phyloP scores from a whole-genome alignment of 2,888 invertebrate species.

The Eupithecia centaureata region DNA sequence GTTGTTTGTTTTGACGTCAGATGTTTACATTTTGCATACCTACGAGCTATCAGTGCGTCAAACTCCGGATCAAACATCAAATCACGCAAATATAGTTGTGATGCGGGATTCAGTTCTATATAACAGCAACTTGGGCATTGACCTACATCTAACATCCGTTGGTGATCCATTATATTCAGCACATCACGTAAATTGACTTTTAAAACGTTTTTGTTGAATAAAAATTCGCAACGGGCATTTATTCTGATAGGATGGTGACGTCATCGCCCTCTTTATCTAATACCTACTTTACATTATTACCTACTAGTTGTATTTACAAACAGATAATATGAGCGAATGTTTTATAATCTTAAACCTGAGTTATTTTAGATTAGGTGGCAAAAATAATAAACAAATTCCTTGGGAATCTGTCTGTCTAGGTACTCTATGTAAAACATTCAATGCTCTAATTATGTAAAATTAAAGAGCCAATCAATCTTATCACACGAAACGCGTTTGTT shows the following conservation, averaged over 20 bases:
- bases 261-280: slow-evolving; percentile 21
- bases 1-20: slow-evolving; percentile 1
- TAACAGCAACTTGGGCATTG: slow-evolving; percentile 65
- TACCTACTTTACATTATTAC: slow-evolving; percentile 36
- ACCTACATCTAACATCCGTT: slow-evolving; percentile 67
- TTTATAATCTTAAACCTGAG: slow-evolving; percentile 4
- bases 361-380: slow-evolving; percentile 7
- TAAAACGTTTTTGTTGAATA: slow-evolving; percentile 67
- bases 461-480: not conserved
- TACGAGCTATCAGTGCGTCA: not conserved
- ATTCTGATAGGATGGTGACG: slow-evolving; percentile 35
- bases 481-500: not conserved
- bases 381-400: slow-evolving; percentile 4
- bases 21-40: slow-evolving; percentile 1
- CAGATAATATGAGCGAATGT: slow-evolving; percentile 19
- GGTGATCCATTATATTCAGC: slow-evolving; percentile 68
- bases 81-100: not conserved
- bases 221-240: slow-evolving; percentile 49
- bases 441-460: not conserved
- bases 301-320: slow-evolving; percentile 36
- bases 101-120: slow-evolving; percentile 29
- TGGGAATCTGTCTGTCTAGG: not conserved
- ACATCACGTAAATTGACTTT: slow-evolving; percentile 71
- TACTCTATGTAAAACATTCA: not conserved
- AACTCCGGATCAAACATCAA: not conserved